Base-by-base conservation (phyloP, 92 coral and sea anemone species). In the Heteractis magnifica region DNA sequence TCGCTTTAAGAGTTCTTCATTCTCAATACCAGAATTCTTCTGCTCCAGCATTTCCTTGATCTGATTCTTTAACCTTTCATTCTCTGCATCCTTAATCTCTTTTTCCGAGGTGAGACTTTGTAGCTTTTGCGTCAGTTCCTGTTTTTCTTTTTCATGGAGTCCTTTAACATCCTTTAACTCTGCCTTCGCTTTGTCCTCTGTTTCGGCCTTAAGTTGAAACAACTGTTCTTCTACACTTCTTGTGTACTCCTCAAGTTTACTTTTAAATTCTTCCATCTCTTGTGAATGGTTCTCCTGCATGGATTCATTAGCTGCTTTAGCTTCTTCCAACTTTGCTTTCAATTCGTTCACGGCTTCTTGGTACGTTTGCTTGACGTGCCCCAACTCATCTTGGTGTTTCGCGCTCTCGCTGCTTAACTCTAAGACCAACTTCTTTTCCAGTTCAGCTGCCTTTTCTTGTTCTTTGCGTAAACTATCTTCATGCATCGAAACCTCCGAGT, bases 321-420 rank as follows among this genome's bases (percentile, higher is more conserved):
- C 51, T 15, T 90, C 87, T 58, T 86, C 88, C 34, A 89, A 78
- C 79, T 62, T 83, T 83, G 86, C 88, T 70, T 74, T 77, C 49
- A 90, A 87, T 26, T 84, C 87, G 14, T 82, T 77, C 19, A 85
- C 79, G 3, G 74, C 84, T 44, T 49, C 77, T 55, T 78, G 72
- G 79, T 80, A 83, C 55, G 82, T 86, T 79, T 73, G 81, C 80
- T 89, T 84, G 49, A 82, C 48, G n/a, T 84, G 77, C 6, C 90
- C 85, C 6, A 93, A 82, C 62, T 89, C 92, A 18, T 93, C 88
- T 56, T 91, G 91, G 56, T 93, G 88, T 65, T 85, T 91, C 4
- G 93, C 90, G 0, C 93, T 92, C 80, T 93, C 98, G 41, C 90
- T 92, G 16, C 94, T 92, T 76, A 93, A 83, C 77, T 93, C 98